Conservation (phyloP, 2,888 invertebrate species). For the Margaritifera margaritifera region DNA sequence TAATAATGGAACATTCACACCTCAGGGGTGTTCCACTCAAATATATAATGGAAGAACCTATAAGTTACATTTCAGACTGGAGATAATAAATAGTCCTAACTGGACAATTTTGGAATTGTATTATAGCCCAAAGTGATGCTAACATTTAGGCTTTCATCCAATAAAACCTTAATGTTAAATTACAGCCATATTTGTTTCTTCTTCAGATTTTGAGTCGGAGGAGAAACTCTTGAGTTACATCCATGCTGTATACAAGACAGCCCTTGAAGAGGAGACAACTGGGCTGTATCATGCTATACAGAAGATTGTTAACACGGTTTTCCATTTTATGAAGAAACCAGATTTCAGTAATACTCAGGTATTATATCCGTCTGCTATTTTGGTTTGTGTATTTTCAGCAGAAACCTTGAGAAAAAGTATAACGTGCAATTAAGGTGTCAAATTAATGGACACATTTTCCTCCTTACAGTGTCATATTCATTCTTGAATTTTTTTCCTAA, state of each 20-base stretch:
- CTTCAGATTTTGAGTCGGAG: conserved; percentile 50
- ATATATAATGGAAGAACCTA: no score
- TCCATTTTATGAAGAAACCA: conserved; percentile 50
- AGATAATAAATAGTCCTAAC: no score
- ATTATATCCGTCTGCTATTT: background rate
- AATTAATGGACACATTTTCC: background rate
- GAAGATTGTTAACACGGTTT: conserved; percentile 48
- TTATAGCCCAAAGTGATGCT: no score
- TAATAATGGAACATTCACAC: no score
- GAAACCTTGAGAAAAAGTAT: no score
- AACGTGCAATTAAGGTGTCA: background rate
- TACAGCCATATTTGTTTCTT: background rate
- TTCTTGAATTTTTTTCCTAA: background rate
- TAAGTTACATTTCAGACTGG: no score
- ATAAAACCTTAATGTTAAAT: background rate
- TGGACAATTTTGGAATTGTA: no score
- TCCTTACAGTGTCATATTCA: background rate
- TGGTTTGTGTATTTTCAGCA: background rate
- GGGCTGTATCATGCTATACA: conserved; percentile 42
- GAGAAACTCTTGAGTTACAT: conserved; percentile 49
- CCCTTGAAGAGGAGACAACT: conserved; percentile 31
- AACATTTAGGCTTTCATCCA: background rate
- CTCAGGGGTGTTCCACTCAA: no score
- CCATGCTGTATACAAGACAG: conserved; percentile 45
- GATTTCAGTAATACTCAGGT: conserved; percentile 35